phyloP scores from a whole-genome alignment of 2,797 vertebrate genomes.

The Halcyon leucocephala region DNA sequence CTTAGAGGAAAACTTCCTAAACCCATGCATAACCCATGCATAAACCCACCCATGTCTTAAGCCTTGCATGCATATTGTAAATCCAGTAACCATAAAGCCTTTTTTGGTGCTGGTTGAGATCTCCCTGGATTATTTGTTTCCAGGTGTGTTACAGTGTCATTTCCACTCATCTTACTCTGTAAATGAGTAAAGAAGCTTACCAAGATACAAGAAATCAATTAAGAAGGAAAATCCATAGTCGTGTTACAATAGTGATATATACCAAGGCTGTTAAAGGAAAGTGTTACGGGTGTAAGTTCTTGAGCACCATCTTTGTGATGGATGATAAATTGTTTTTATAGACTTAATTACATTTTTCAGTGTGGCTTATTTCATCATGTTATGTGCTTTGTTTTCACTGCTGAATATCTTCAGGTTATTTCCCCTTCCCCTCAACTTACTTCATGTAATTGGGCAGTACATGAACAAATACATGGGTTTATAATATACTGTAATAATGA shows the following conservation, averaged over 20 bases:
- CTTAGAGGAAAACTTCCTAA: background rate
- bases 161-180: background rate
- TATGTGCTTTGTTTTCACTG: background rate
- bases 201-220: background rate
- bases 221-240: background rate
- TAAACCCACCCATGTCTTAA: background rate
- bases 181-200: background rate
- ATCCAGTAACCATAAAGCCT: background rate
- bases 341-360: background rate
- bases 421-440: background rate
- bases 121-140: background rate
- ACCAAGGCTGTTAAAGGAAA: background rate
- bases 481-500: background rate
- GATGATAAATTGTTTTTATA: background rate
- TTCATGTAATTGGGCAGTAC: background rate
- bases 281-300: background rate
- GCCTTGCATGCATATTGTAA: background rate
- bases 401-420: background rate
- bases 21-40: background rate
- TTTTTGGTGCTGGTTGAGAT: background rate
- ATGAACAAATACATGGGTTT: background rate
- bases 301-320: background rate
- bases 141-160: background rate
- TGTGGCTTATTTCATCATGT: background rate
- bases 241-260: background rate